phyloP scores from a whole-genome alignment of 2,113 vertebrate species.

The Vombatus ursinus region DNA sequence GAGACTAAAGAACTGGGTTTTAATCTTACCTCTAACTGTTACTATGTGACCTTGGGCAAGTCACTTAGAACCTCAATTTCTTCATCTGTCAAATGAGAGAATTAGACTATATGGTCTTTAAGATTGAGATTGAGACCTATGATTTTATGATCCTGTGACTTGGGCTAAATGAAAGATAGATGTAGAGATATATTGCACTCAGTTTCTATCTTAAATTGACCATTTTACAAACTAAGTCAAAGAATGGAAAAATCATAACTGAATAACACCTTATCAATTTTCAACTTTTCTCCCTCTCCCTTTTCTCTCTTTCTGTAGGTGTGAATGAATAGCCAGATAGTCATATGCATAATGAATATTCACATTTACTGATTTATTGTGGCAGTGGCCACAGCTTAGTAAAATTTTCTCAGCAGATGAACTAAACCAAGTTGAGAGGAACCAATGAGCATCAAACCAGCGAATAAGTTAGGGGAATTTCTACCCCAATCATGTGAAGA shows the following conservation, averaged over 20 bases:
- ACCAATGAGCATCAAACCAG: neutral
- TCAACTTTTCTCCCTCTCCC: neutral
- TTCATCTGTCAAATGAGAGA: neutral
- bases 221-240: neutral
- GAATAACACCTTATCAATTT: neutral
- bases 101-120: neutral
- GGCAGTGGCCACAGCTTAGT: neutral
- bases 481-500: neutral
- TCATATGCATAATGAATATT: neutral
- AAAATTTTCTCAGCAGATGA: neutral
- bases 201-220: constrained; percentile 27
- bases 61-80: neutral
- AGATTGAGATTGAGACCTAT: neutral
- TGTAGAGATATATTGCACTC: neutral
- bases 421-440: neutral
- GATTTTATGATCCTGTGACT: neutral
- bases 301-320: neutral
- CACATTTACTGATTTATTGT: neutral
- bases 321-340: neutral
- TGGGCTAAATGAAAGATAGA: neutral
- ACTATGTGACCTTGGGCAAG: neutral
- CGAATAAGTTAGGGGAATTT: neutral
- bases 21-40: neutral
- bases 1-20: neutral
- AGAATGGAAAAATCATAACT: constrained; percentile 12